Base-by-base conservation (phyloP, 2,113 vertebrate genomes). In the Microtus oregoni region DNA sequence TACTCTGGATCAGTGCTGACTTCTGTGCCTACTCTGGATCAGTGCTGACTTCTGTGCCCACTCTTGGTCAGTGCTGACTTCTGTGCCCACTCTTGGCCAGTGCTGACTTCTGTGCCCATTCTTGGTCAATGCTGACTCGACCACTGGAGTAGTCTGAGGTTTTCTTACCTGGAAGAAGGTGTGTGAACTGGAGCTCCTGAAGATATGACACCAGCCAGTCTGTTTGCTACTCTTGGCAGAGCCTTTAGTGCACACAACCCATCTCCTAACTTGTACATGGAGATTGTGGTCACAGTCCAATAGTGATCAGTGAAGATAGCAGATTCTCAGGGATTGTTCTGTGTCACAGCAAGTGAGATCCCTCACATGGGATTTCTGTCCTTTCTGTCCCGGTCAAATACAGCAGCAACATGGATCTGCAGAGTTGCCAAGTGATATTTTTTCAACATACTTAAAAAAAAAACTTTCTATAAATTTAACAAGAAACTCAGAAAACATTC, bases 391-490 rank as follows among this genome's bases (percentile, higher is more conserved):
- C 61, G 24, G 7, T 19, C 52, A 10, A 3, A 47, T 55, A 50
- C 35, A 72, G 70, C 76, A 50, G 55, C 61, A 38, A 24, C 82
- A 28, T 38, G 52, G 41, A 55, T 89, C 81, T 52, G 28, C 47
- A 95, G 35, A 88, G 65, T 85, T 93, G 41, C 75, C 14, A 92
- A 81, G 55, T 65, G 72, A 24, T 96, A 76, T 76, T 92, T 96
- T 52, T 94, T 92, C 78, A 44, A 19, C 73, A 77, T 90, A 63
- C 15, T 78, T 9, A 78, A 83, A 94, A 89, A 86, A 44, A 50
- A 50, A 50, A 9, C 11, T 86, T 92, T 47, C 6, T 79, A 26
- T 96, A 86, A 94, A 94, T 94, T 89, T 93, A 96, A 38, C 86
- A 89, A 89, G 91, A 76, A 95, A 82, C 47, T 86, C 44, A 92